Evolutionary conservation across 2,888 invertebrate species (phyloP).

Genomic region (Gymnoscelis rufifasciata): DNA sequence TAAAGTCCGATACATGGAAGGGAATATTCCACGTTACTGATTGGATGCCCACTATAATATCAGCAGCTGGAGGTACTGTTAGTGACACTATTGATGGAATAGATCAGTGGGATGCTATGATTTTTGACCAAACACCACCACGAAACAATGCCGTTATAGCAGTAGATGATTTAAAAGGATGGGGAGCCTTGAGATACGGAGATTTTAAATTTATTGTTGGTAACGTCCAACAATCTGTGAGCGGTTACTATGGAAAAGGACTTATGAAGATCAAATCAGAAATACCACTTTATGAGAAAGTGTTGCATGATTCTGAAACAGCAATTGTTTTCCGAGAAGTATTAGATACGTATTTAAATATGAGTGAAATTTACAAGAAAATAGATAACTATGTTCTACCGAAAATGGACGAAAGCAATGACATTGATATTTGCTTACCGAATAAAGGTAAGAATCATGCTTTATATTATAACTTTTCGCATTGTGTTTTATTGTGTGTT

Average conservation of each 20-base stretch:
- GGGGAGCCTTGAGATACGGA: slow-evolving; percentile 47
- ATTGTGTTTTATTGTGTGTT: too few species aligned
- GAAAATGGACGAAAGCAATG: background rate
- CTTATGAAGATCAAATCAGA: slow-evolving; percentile 30
- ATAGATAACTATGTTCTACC: slow-evolving; percentile 26
- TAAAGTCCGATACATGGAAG: slow-evolving; percentile 74
- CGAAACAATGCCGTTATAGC: slow-evolving; percentile 73
- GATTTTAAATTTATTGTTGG: slow-evolving; percentile 51
- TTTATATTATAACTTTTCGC: too few species aligned
- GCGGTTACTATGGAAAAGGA: slow-evolving; percentile 38
- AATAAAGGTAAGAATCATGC: slow-evolving; percentile 34
- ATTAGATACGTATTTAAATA: slow-evolving; percentile 34
- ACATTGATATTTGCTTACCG: slow-evolving; percentile 38
- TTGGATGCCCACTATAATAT: slow-evolving; percentile 85
- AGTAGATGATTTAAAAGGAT: slow-evolving; percentile 64
- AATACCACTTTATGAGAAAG: slow-evolving; percentile 36
- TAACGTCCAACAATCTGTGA: slow-evolving; percentile 27
- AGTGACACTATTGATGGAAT: slow-evolving; percentile 77
- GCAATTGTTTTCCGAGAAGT: slow-evolving; percentile 40
- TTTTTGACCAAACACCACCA: slow-evolving; percentile 50
- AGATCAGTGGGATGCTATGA: slow-evolving; percentile 80
- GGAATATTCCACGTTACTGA: slow-evolving; percentile 86
- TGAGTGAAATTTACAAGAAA: slow-evolving; percentile 33
- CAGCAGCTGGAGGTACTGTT: slow-evolving; percentile 43
- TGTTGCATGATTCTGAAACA: slow-evolving; percentile 39